Evolutionary conservation across 1,140 invertebrate genomes (phyloP).

Genomic region (Odontomachus brunneus): DNA sequence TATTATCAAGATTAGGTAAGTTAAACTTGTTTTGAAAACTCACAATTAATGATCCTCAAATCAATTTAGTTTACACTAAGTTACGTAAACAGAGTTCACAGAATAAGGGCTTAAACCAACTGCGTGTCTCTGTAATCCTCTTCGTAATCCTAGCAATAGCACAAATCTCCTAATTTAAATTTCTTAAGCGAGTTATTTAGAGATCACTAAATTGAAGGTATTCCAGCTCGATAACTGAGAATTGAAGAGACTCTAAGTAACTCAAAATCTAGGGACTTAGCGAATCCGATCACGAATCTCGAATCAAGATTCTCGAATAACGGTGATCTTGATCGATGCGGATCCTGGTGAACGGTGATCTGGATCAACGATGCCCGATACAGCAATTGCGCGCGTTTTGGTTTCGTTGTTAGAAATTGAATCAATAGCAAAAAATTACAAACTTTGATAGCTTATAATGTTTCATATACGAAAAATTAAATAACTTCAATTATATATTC

Average conservation of each 20-base stretch:
- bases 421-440: neutral
- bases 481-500: neutral
- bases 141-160: too few species aligned
- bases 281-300: neutral
- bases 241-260: neutral
- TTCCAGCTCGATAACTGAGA: neutral
- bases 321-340: conserved; percentile 48
- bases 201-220: neutral
- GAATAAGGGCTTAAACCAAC: too few species aligned
- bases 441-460: neutral
- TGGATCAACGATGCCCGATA: conserved; percentile 40
- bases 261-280: neutral
- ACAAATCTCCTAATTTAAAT: too few species aligned
- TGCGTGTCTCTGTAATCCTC: too few species aligned
- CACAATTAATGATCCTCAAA: too few species aligned
- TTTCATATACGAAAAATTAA: neutral
- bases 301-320: conserved; percentile 44
- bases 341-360: conserved; percentile 47
- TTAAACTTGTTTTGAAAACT: too few species aligned
- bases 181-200: neutral
- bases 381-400: conserved; percentile 34
- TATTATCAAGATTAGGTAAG: neutral
- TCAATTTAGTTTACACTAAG: too few species aligned
- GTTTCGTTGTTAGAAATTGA: conserved; percentile 26
- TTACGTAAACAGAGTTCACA: too few species aligned